Evolutionary conservation across 2,888 invertebrate species (phyloP).

Genomic region (Steinernema hermaphroditum): DNA sequence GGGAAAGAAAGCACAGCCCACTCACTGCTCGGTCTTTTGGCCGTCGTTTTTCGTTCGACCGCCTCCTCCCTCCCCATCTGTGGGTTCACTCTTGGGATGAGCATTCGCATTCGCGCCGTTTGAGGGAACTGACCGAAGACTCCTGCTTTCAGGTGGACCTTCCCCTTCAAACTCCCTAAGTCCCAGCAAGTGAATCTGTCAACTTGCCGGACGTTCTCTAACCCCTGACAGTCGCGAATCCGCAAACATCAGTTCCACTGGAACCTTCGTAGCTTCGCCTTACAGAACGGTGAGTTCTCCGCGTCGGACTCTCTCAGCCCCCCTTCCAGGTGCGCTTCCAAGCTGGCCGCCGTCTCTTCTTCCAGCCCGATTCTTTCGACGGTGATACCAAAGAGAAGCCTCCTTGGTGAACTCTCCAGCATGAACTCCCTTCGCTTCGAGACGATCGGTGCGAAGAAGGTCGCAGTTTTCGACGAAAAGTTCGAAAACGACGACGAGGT

Average conservation of each 20-base stretch:
- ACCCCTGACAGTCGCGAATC: neutral
- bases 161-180: neutral
- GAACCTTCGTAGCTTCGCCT: conserved; percentile 13
- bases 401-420: neutral
- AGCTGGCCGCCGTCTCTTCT: conserved; percentile 20
- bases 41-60: too few relatives aligned
- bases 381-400: conserved; percentile 2
- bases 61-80: too few relatives aligned
- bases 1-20: too few relatives aligned
- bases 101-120: too few relatives aligned
- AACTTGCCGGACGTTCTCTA: conserved; percentile 12
- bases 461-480: neutral
- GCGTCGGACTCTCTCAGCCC: neutral
- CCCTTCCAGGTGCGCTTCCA: conserved; percentile 4
- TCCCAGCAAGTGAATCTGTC: conserved; percentile 20
- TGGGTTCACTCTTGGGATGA: too few relatives aligned
- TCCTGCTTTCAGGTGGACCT: neutral
- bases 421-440: conserved; percentile 13
- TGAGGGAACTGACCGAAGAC: too few relatives aligned
- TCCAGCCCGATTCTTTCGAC: conserved; percentile 20
- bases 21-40: too few relatives aligned
- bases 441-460: neutral
- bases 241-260: conserved; percentile 21
- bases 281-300: neutral
- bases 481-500: neutral